phyloP scores from a whole-genome alignment of 2,888 invertebrate species.

The Tetragnatha montana region DNA sequence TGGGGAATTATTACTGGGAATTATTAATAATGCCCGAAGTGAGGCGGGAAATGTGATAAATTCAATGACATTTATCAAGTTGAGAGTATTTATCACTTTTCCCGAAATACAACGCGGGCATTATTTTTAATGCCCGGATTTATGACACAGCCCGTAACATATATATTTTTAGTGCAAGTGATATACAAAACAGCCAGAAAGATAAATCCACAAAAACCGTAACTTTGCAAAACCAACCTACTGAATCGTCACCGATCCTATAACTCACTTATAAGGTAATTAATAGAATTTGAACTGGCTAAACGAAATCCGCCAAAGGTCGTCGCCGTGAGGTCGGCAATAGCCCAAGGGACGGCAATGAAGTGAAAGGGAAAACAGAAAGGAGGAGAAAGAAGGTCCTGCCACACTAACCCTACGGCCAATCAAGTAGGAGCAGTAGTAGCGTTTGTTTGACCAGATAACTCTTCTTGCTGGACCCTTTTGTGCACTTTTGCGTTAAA shows the following conservation, averaged over 20 bases:
- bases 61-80: too few relatives aligned
- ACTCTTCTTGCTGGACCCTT: slow-evolving; percentile 18
- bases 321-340: slow-evolving; percentile 46
- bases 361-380: slow-evolving; percentile 32
- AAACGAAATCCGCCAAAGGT: slow-evolving; percentile 50
- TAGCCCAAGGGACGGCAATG: slow-evolving; percentile 18
- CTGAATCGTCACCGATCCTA: background rate
- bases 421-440: slow-evolving; percentile 2
- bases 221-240: background rate
- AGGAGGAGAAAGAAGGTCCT: slow-evolving; percentile 10
- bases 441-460: slow-evolving; percentile 22
- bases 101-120: too few relatives aligned
- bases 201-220: too few relatives aligned
- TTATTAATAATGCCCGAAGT: too few relatives aligned
- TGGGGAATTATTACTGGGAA: too few relatives aligned
- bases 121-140: too few relatives aligned
- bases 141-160: too few relatives aligned
- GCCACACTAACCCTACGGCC: slow-evolving; percentile 35
- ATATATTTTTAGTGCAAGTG: too few relatives aligned
- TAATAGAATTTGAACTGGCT: slow-evolving; percentile 21
- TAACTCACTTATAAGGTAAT: slow-evolving; percentile 16
- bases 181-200: too few relatives aligned
- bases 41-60: too few relatives aligned
- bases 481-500: background rate
- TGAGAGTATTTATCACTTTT: too few relatives aligned